Conservation (phyloP, 2,113 vertebrate genomes). For the Gyps fulvus region DNA sequence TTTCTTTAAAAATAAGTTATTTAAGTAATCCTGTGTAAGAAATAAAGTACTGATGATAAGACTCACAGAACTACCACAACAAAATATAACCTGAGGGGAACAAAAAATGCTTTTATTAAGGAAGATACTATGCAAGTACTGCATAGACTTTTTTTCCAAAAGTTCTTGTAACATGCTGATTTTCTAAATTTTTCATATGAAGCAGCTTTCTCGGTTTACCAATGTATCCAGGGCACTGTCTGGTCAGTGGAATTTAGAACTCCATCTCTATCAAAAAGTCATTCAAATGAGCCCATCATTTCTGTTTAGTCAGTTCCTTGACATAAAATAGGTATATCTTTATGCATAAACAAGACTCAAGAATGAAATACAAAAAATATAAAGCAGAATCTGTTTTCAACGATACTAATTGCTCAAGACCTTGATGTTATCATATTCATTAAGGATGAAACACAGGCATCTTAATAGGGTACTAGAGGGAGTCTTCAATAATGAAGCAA, state of each 20-base stretch:
- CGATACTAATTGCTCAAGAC: neutral
- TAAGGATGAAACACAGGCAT: neutral
- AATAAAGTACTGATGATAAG: neutral
- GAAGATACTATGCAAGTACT: neutral
- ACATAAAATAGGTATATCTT: neutral
- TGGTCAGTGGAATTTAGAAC: neutral
- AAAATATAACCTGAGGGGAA: neutral
- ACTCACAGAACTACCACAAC: neutral
- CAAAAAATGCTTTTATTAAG: neutral
- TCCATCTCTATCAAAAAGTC: neutral
- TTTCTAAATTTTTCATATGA: neutral
- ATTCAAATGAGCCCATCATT: neutral
- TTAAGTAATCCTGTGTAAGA: neutral
- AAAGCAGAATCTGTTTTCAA: neutral
- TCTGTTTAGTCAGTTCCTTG: neutral
- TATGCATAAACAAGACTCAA: neutral
- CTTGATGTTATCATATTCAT: neutral
- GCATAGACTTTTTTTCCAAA: neutral
- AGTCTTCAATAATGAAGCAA: constrained; percentile 7
- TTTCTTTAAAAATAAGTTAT: neutral
- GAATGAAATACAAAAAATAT: neutral
- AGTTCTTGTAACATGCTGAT: neutral
- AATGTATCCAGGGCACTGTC: neutral
- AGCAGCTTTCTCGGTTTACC: neutral
- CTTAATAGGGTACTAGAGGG: neutral